Base-by-base conservation (phyloP, 1,140 invertebrate species). In the Venturia canescens region DNA sequence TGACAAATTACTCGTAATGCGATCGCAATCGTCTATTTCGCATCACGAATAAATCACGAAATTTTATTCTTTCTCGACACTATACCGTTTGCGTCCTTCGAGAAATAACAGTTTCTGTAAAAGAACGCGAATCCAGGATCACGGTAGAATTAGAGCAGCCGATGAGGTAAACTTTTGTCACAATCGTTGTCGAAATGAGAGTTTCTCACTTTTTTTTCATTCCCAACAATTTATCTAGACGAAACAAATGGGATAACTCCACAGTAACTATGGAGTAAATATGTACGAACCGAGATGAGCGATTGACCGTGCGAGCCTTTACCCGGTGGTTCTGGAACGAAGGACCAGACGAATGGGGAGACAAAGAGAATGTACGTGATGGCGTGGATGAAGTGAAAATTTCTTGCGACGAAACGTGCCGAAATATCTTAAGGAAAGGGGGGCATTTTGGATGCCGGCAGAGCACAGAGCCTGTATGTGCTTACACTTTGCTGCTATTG, bases 221-320 rank as follows among this genome's bases (percentile, higher is more conserved):
- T 31, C 31, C 27, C 31, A 70, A 31, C 67, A 31, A 70, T 70
- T 70, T 31, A 3, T 29, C 72, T 71, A 81, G 83, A 84, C 82
- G 81, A 80, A 84, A 84, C 83, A 84, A 83, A 82, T 71, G 80
- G 38, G 31, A 76, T 76, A 83, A 81, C 79, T 38, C 27, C 78
- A 84, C 82, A 71, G 77, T n/a, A n/a, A n/a, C n/a, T n/a, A 21
- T 44, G 44, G 26, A 67, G 79, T 71, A 11, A n/a, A 11, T 57
- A 18, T n/a, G 60, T 27, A 27, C 5, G 29, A 3, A 3, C 4
- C 82, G 82, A 84, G 82, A n/a, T n/a, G n/a, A 84, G 83, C 83
- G 77, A 72, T 29, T 77, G 77, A 70, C 67, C 67, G 18, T 44
- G 38, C 38, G 13, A 11, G 38, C 67, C n/a, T 70, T 70, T 34